Percentiles rank a stretch among this genome's conserved stretches.
Evolutionary conservation across 2,113 vertebrate genomes (phyloP).

Genomic region (Origma solitaria): DNA sequence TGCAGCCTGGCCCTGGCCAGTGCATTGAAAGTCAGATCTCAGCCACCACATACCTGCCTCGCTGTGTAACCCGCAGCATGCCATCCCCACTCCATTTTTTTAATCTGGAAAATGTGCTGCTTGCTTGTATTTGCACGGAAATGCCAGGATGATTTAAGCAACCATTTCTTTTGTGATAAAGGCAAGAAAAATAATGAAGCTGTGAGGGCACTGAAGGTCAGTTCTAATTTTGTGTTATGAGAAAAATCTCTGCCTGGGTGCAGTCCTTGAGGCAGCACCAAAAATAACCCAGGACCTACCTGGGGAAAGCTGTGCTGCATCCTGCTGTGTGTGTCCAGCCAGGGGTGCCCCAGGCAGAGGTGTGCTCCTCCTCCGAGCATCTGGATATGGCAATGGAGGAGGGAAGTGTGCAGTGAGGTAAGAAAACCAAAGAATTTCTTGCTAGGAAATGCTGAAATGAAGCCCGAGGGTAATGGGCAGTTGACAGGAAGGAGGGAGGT

Average conservation of each 20-base stretch:
- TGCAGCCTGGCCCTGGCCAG: neutral
- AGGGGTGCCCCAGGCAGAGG: neutral
- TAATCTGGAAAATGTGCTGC: neutral
- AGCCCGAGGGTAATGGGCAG: neutral
- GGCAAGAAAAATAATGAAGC: neutral
- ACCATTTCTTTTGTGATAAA: neutral
- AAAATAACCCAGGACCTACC: neutral
- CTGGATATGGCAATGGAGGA: neutral
- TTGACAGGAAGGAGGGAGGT: slow-evolving; percentile 17
- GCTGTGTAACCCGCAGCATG: neutral
- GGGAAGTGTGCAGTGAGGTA: neutral
- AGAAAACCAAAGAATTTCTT: neutral
- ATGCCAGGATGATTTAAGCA: neutral
- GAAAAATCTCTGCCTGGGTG: neutral
- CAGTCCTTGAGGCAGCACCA: neutral
- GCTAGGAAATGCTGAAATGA: neutral
- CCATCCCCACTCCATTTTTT: neutral
- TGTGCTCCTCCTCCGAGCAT: neutral
- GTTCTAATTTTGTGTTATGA: neutral
- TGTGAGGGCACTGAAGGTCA: neutral
- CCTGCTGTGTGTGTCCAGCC: neutral
- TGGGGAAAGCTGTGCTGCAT: neutral
- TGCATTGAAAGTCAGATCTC: neutral
- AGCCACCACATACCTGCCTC: accelerated
- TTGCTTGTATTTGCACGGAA: neutral